Evolutionary conservation across 2,113 vertebrate genomes (phyloP).

Genomic region (Syngnathus scovelli): DNA sequence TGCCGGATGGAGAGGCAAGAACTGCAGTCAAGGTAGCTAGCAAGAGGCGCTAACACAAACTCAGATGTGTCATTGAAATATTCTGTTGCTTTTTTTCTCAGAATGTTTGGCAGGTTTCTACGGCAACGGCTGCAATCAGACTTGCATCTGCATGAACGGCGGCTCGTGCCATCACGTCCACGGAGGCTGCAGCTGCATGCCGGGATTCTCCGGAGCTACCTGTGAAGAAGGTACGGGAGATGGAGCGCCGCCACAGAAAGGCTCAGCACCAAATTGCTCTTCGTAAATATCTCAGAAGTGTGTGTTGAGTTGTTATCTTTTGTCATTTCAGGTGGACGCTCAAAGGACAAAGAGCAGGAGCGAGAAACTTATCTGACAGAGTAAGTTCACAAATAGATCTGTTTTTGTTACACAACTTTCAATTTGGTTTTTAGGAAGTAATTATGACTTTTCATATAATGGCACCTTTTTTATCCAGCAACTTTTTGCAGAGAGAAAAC

Average conservation of each 20-base stretch:
- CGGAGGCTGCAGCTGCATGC: slow-evolving; percentile 70
- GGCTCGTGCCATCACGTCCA: slow-evolving; percentile 69
- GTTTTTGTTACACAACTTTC: background rate
- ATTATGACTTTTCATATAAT: background rate
- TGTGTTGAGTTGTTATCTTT: background rate
- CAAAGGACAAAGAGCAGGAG: slow-evolving; percentile 5
- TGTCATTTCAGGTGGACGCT: background rate
- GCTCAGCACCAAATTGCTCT: background rate
- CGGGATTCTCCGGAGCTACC: slow-evolving; percentile 69
- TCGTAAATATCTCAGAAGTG: background rate
- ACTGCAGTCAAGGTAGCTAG: slow-evolving; percentile 77
- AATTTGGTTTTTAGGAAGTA: background rate
- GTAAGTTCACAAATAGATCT: slow-evolving; percentile 67
- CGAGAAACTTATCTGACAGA: slow-evolving; percentile 56
- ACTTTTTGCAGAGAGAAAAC: too few species aligned
- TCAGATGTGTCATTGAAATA: too few species aligned
- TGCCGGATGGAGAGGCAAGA: slow-evolving; percentile 81
- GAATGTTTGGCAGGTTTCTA: slow-evolving; percentile 70
- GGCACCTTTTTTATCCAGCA: background rate
- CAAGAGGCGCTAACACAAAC: too few species aligned
- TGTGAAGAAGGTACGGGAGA: slow-evolving; percentile 71
- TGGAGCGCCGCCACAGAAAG: background rate
- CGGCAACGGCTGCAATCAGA: slow-evolving; percentile 69
- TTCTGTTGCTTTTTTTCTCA: background rate
- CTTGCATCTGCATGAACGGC: slow-evolving; percentile 72